Base-by-base conservation (phyloP, 2,113 vertebrate species). In the Thunnus thynnus region DNA sequence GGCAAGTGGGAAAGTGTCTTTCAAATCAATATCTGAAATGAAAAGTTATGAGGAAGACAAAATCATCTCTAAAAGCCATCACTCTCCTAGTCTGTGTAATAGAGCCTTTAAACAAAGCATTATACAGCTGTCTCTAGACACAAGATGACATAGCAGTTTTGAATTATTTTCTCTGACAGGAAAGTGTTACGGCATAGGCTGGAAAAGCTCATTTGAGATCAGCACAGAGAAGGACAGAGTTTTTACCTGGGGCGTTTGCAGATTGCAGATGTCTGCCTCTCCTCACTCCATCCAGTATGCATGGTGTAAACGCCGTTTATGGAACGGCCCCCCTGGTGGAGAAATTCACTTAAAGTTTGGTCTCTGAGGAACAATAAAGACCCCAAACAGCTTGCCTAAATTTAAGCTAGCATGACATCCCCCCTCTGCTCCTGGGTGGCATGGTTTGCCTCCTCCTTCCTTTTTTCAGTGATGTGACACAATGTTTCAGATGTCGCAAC, bases 321-420 rank as follows among this genome's bases (percentile, higher is more conserved):
- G 32, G 82, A 84, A 48, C 64, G 60, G 51, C 82, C 78, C 89
- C 86, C 84, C 79, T 62, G 80, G 79, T 91, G 79, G 86, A 86
- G 72, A 86, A 74, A 85, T 86, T 92, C 88, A 91, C 91, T 90
- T 88, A 86, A 94, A 93, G 81, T 87, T 90, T 63, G 70, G 78
- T 94, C 92, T 94, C 87, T n/a, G 76, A 67, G 91, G 92, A 87
- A 92, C 86, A 90, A 92, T 93, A 90, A 92, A 90, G 88, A 94
- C 87, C 88, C 81, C 89, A 82, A 91, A 91, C 80, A 71, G 82
- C 62, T 61, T 81, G 76, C 70, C 90, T 91, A 92, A 90, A 92
- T 92, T 78, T 94, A 94, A 94, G 91, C 91, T 87, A 85, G 80
- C 92, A 79, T 94, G 82, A 95, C 93, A 92, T 93, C 86, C 87